A percentile compares a stretch with the other conserved stretches of the same genome.
These are phyloP conservation scores for Ectobius pallidus DNA, from an alignment of 2,888 invertebrate species.

Conservation along the genomic window DNA sequence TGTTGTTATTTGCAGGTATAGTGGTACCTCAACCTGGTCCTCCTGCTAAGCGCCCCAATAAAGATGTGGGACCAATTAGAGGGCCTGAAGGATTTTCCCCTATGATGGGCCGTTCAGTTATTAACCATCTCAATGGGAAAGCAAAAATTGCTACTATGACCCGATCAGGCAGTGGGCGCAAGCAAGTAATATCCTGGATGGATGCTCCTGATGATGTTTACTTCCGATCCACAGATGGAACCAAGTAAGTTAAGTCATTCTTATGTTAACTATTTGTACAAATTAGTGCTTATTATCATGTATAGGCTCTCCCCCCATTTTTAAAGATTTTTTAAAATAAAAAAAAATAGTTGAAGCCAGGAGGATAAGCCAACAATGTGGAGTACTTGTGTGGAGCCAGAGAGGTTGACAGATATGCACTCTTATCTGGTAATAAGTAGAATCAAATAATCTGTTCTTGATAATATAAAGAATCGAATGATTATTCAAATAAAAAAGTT, in stretches of 20 bases:
- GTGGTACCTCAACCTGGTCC: conserved; percentile 56
- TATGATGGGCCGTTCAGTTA: conserved; percentile 61
- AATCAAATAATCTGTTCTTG: no score
- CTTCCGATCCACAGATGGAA: conserved; percentile 88
- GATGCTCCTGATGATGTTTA: conserved; percentile 98
- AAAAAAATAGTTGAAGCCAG: neutral
- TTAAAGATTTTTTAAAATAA: neutral
- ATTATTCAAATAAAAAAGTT: no score
- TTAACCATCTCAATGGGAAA: conserved; percentile 75
- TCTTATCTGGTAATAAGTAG: no score
- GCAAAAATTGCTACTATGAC: conserved; percentile 81
- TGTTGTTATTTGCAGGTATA: conserved; percentile 49
- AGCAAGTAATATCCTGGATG: conserved; percentile 97
- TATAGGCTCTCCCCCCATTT: no score
- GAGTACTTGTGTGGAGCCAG: no score
- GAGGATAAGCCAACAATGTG: neutral
- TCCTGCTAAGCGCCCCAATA: conserved; percentile 80
- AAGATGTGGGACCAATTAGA: conserved; percentile 59
- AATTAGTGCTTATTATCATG: no score
- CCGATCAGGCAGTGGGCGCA: conserved; percentile 75
- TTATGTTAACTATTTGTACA: no score
- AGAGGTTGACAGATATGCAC: no score
- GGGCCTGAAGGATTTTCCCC: conserved; percentile 43
- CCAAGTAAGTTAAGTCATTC: conserved; percentile 72
- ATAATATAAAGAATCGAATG: no score